A percentile compares a stretch with the other conserved stretches of the same genome.
phyloP scores from a whole-genome alignment of 2,113 vertebrate species.

The Coturnix japonica region DNA sequence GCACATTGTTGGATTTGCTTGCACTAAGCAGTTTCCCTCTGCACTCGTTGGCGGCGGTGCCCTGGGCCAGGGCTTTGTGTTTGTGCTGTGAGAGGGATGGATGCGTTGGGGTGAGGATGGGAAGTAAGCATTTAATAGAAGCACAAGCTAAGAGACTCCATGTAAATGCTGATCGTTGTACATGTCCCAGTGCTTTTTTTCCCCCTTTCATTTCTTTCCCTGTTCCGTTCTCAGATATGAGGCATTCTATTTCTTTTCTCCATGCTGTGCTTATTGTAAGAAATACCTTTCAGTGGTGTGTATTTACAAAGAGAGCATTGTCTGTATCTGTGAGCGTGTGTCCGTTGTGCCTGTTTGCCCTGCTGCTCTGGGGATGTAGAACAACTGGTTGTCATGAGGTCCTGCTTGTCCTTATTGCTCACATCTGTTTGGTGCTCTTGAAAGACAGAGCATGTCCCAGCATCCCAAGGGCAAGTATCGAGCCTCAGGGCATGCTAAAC shows the following conservation, averaged over 20 bases:
- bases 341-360: background rate
- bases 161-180: background rate
- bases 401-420: background rate
- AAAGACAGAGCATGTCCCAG: no score
- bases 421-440: no score
- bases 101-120: background rate
- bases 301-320: background rate
- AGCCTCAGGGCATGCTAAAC: no score
- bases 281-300: background rate
- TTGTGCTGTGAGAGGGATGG: background rate
- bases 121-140: background rate
- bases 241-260: background rate
- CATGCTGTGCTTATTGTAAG: background rate
- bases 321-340: background rate
- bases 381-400: background rate
- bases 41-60: accelerated
- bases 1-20: background rate
- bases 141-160: background rate
- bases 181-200: background rate
- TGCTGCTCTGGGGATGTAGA: no score
- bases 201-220: background rate
- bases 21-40: accelerated
- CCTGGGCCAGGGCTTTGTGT: background rate
- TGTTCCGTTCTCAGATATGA: background rate
- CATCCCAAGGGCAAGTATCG: background rate